Percentiles rank a stretch among this genome's conserved stretches.
phyloP scores from a whole-genome alignment of 1,140 invertebrate species.

The Ceratitis capitata region DNA sequence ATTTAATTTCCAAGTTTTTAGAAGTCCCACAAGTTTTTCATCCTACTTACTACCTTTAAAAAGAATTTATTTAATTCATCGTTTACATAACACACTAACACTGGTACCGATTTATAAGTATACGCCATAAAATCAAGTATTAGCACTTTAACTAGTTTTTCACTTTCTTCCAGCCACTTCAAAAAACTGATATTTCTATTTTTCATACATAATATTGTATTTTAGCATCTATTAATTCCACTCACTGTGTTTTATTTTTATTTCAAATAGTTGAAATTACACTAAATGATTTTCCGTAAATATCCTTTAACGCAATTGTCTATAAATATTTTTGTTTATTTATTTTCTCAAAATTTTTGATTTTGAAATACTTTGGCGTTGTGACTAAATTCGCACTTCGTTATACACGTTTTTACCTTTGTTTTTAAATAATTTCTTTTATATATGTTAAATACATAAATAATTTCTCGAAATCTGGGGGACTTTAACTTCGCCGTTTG shows the following conservation, averaged over 20 bases:
- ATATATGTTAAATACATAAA: too few relatives aligned
- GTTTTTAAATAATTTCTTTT: neutral
- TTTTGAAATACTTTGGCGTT: neutral
- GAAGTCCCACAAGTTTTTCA: too few relatives aligned
- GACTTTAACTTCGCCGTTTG: neutral
- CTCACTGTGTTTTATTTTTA: neutral
- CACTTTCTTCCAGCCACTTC: constrained; percentile 13
- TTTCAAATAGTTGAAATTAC: neutral
- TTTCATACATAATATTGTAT: neutral
- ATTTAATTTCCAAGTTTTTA: too few relatives aligned
- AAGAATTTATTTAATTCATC: neutral
- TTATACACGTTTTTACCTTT: neutral
- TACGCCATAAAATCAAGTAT: neutral
- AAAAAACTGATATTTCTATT: neutral
- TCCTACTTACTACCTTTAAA: neutral
- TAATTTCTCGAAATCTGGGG: neutral
- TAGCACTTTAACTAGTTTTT: neutral
- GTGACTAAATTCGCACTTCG: neutral
- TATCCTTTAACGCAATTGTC: neutral
- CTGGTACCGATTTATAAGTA: neutral
- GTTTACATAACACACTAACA: neutral
- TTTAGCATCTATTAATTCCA: neutral
- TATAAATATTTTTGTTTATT: neutral
- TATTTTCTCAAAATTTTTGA: neutral
- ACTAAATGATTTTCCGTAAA: neutral